phyloP scores from a whole-genome alignment of 2,888 invertebrate species.

The Rhingia campestris region DNA sequence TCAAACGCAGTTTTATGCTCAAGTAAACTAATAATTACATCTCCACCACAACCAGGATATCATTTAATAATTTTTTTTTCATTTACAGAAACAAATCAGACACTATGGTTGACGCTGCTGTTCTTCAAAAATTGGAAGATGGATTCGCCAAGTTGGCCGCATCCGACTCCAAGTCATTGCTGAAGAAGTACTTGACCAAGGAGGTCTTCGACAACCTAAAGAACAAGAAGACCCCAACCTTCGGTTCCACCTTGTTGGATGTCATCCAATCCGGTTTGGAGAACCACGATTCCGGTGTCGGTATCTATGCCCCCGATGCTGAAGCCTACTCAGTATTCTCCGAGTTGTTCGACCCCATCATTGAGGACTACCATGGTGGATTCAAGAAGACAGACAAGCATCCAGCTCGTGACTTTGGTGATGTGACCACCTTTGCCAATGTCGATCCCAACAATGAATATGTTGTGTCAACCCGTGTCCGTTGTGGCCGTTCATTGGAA shows the following conservation, averaged over 20 bases:
- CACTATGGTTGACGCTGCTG: slow-evolving; percentile 95
- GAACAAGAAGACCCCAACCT: slow-evolving; percentile 93
- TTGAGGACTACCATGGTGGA: slow-evolving; percentile 97
- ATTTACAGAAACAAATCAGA: slow-evolving; percentile 88
- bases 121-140: slow-evolving; percentile 94
- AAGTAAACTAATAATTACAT: slow-evolving; percentile 31
- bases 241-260: slow-evolving; percentile 96
- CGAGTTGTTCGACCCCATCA: slow-evolving; percentile 97
- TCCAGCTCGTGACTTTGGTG: slow-evolving; percentile 96
- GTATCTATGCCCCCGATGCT: slow-evolving; percentile 98
- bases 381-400: slow-evolving; percentile 97
- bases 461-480: slow-evolving; percentile 97
- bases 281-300: slow-evolving; percentile 97
- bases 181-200: slow-evolving; percentile 97
- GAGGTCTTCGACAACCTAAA: slow-evolving; percentile 95
- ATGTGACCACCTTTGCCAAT: slow-evolving; percentile 94
- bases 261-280: slow-evolving; percentile 98
- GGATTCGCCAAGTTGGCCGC: slow-evolving; percentile 93
- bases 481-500: slow-evolving; percentile 96
- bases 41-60: not conserved
- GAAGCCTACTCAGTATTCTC: slow-evolving; percentile 96
- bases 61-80: slow-evolving; percentile 60
- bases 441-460: slow-evolving; percentile 95
- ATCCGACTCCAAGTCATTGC: slow-evolving; percentile 96
- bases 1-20: slow-evolving; percentile 42